A percentile compares a stretch with the other conserved stretches of the same genome.
Conservation (phyloP, 1,140 invertebrate genomes). For the Philaenus spumarius region DNA sequence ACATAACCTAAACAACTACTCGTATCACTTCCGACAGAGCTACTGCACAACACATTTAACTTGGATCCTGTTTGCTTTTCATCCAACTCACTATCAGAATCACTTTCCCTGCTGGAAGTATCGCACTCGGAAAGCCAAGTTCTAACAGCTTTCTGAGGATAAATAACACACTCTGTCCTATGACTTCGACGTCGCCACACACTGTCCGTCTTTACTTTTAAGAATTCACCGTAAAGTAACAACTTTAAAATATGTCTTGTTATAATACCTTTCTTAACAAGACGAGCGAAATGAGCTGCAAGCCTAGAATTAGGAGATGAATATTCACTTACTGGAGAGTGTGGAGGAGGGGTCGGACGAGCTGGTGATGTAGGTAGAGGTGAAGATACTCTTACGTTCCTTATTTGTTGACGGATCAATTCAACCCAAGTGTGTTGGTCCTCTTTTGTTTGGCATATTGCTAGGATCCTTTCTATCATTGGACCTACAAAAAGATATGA, state of each 20-base stretch:
- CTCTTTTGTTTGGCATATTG: slow-evolving; percentile 74
- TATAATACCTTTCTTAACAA: slow-evolving; percentile 63
- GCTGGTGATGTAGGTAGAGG: slow-evolving; percentile 2
- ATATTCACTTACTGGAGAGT: neutral
- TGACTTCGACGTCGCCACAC: slow-evolving; percentile 45
- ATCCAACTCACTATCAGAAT: slow-evolving; percentile 21
- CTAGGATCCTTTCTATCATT: slow-evolving; percentile 83
- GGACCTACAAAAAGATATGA: slow-evolving; percentile 50
- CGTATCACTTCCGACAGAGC: neutral
- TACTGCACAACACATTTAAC: neutral
- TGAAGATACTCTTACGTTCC: slow-evolving; percentile 3
- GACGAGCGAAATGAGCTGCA: slow-evolving; percentile 63
- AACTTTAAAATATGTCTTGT: slow-evolving; percentile 61
- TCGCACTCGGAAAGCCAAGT: slow-evolving; percentile 38
- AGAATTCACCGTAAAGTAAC: slow-evolving; percentile 58
- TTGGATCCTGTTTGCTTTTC: slow-evolving; percentile 6
- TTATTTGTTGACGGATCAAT: slow-evolving; percentile 53
- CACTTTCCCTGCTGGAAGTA: slow-evolving; percentile 34
- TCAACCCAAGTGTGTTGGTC: slow-evolving; percentile 86
- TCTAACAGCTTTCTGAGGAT: slow-evolving; percentile 36
- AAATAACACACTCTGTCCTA: slow-evolving; percentile 46
- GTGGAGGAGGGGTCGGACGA: slow-evolving; percentile 11
- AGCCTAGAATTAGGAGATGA: slow-evolving; percentile 54
- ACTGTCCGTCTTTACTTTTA: slow-evolving; percentile 38
- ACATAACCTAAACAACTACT: slow-evolving; percentile 14